phyloP scores from a whole-genome alignment of 2,888 invertebrate species.

The Aphidius colemani region DNA sequence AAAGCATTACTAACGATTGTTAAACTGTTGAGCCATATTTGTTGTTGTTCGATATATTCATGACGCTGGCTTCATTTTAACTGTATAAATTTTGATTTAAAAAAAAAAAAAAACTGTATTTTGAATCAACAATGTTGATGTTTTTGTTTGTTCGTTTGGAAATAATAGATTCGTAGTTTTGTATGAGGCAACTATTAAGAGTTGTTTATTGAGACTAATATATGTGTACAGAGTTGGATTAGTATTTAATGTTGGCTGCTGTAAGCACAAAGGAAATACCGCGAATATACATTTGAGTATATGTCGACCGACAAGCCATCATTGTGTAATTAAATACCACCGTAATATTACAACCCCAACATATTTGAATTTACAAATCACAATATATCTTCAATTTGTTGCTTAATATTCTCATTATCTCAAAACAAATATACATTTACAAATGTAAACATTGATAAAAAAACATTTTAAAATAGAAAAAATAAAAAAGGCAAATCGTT shows the following conservation, averaged over 20 bases:
- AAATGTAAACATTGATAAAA: not conserved
- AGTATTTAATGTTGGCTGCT: constrained; percentile 15
- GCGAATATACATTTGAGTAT: constrained; percentile 12
- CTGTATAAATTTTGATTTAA: too few species aligned
- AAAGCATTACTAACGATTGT: constrained; percentile 13
- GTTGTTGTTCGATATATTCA: too few species aligned
- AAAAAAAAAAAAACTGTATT: too few species aligned
- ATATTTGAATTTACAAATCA: constrained; percentile 38
- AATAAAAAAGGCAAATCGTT: constrained; percentile 1
- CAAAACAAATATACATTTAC: not conserved
- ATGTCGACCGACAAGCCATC: constrained; percentile 33
- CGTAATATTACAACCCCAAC: constrained; percentile 19
- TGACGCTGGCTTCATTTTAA: too few species aligned
- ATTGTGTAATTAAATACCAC: constrained; percentile 38
- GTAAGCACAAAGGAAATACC: constrained; percentile 37
- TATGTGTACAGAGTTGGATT: constrained; percentile 27
- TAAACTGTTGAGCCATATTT: constrained; percentile 19
- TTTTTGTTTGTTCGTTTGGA: too few species aligned
- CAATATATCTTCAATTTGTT: not conserved
- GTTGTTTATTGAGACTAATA: constrained; percentile 39
- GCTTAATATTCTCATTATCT: constrained; percentile 5
- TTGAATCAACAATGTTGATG: too few species aligned
- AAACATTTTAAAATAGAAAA: not conserved
- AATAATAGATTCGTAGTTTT: too few species aligned
- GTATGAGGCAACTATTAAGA: too few species aligned